Conservation (phyloP, 2,113 vertebrate genomes). For the Arizona elegans region DNA sequence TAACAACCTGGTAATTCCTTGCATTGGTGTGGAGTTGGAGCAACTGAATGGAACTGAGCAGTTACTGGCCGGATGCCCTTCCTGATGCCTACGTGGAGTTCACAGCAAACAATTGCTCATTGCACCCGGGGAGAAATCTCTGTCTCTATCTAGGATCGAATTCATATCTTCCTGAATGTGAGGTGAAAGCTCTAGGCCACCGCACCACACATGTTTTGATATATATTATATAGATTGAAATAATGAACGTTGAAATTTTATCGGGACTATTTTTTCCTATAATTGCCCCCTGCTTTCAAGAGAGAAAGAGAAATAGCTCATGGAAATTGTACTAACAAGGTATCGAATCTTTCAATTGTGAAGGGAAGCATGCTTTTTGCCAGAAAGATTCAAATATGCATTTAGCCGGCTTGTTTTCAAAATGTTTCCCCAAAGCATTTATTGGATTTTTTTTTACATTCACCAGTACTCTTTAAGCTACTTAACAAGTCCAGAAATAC, state of each 20-base stretch:
- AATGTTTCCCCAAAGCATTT: slow-evolving; percentile 37
- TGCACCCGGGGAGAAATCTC: neutral
- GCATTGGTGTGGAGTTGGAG: neutral
- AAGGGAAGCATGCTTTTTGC: slow-evolving; percentile 32
- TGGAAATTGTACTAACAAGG: slow-evolving; percentile 10
- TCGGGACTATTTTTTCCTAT: slow-evolving; percentile 45
- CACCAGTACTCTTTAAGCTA: slow-evolving; percentile 12
- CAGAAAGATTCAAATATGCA: slow-evolving; percentile 40
- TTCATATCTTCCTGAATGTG: neutral
- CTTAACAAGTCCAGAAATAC: slow-evolving; percentile 37
- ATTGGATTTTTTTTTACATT: slow-evolving; percentile 38
- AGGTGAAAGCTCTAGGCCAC: neutral
- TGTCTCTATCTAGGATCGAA: neutral
- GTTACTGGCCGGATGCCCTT: neutral
- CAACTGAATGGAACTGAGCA: neutral
- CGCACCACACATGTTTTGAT: slow-evolving; percentile 24
- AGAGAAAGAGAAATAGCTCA: slow-evolving; percentile 46
- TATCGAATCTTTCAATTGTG: slow-evolving; percentile 35
- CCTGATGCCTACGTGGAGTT: neutral
- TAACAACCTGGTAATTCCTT: neutral
- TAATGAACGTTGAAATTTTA: slow-evolving; percentile 45
- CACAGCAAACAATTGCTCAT: neutral
- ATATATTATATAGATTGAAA: slow-evolving; percentile 48
- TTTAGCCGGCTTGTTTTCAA: slow-evolving; percentile 58
- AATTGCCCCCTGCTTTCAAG: slow-evolving; percentile 39